Evolutionary conservation across 2,797 vertebrate species (phyloP), one percentile per base, ranked within the genome.

Genomic region (Sebastes steindachneri): DNA sequence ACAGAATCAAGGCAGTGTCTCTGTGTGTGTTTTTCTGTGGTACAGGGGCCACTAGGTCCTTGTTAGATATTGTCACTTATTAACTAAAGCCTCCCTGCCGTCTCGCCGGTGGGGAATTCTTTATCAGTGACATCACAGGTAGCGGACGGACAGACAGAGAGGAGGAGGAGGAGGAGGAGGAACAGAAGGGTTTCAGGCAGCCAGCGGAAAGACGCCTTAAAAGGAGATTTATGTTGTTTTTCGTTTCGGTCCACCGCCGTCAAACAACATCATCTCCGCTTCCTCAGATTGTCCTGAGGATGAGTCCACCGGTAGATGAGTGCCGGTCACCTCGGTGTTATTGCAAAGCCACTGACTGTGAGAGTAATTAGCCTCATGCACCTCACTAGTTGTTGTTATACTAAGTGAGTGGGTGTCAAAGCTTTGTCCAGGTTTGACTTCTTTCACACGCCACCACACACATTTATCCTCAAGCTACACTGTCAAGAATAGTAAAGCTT

Each of bases 51-150:
- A 67, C 26, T 29, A 59, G 55, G 72, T 80, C 66, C 33, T 37
- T 77, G 82, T 90, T 74, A 88, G 67, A 88, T 45, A 26, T 15
- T 62, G 85, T 93, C 86, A 93, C 75, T 92, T 75, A 96, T 95
- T 95, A 94, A 95, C 94, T 55, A 26, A 69, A 81, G 58, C 37
- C 68, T 86, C 29, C 68, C 74, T 55, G 74, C 70, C 28, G 83
- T 85, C 81, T 85, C 71, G 17, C 79, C 82, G 11, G 80, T 31
- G 69, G 75, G 63, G 87, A 87, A 94, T 94, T 95, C 84, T 88
- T 90, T 35, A 85, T 88, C 71, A 25, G 55, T 93, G 92, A 95
- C 91, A 87, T 95, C 90, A 94, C 85, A 84, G 78, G 80, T 73
- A 29, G 79, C 71, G 73, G 82, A 80, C 67, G n/a, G 35, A 73